phyloP scores from a whole-genome alignment of 37 sponge, comb jelly and placozoan genomes.

The Chondrosia reniformis region DNA sequence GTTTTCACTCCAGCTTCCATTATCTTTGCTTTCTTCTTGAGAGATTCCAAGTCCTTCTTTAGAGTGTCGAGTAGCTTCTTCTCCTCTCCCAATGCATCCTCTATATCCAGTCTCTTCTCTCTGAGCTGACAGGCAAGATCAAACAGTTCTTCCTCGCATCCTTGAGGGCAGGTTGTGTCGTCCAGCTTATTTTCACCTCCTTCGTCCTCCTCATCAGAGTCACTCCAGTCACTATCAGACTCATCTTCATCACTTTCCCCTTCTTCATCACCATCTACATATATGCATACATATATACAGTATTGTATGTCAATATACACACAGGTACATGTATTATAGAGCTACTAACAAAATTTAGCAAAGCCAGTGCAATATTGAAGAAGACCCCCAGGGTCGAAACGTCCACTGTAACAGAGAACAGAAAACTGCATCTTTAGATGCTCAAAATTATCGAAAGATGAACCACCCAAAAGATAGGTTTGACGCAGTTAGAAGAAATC shows the following conservation, averaged over 20 bases:
- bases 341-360: too few species aligned
- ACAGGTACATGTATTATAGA: too few species aligned
- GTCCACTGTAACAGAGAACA: too few species aligned
- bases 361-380: too few species aligned
- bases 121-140: slow-evolving; percentile 69
- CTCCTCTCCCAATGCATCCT: slow-evolving; percentile 84
- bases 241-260: slow-evolving; percentile 67
- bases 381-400: too few species aligned
- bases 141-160: slow-evolving; percentile 85
- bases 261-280: slow-evolving; percentile 25
- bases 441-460: too few species aligned
- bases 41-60: slow-evolving; percentile 79
- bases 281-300: slow-evolving; percentile 1
- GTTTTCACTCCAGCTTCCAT: slow-evolving; percentile 86
- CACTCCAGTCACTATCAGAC: slow-evolving; percentile 46
- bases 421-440: too few species aligned
- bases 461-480: too few species aligned
- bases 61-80: slow-evolving; percentile 71
- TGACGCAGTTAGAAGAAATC: too few species aligned
- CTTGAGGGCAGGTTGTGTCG: slow-evolving; percentile 88
- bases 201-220: slow-evolving; percentile 55
- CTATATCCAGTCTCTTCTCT: slow-evolving; percentile 82
- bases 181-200: slow-evolving; percentile 68
- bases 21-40: slow-evolving; percentile 89
- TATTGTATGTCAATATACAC: not conserved